A percentile compares a stretch with the other conserved stretches of the same genome.
Evolutionary conservation across 2,888 invertebrate species (phyloP).

Genomic region (Andrena haemorrhoa): DNA sequence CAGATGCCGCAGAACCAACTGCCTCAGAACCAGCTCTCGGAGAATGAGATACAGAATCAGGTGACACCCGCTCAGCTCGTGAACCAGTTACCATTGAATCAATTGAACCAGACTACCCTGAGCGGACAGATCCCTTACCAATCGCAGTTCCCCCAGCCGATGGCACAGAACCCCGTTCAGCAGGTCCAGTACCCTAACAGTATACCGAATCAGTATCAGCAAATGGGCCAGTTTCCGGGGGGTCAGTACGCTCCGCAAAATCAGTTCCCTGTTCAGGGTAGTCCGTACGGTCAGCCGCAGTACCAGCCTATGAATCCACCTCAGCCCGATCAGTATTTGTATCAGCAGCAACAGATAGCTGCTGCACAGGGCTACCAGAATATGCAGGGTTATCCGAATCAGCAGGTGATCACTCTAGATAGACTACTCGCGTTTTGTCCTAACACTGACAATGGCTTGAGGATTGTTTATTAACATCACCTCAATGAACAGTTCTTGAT

Average conservation of each 20-base stretch:
- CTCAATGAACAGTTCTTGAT: neutral
- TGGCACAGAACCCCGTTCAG: constrained; percentile 59
- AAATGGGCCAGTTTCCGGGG: constrained; percentile 58
- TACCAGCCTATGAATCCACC: constrained; percentile 66
- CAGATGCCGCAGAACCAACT: constrained; percentile 81
- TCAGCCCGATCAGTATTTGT: constrained; percentile 76
- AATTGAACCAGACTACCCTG: constrained; percentile 63
- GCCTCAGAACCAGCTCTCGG: constrained; percentile 68
- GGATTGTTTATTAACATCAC: neutral
- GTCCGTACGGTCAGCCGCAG: constrained; percentile 77
- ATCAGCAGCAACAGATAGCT: constrained; percentile 72
- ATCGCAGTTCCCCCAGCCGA: constrained; percentile 63
- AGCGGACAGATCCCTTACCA: constrained; percentile 70
- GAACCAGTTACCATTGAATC: constrained; percentile 85
- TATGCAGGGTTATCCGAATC: constrained; percentile 77
- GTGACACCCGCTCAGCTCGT: constrained; percentile 72
- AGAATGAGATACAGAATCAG: constrained; percentile 57
- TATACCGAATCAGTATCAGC: constrained; percentile 74
- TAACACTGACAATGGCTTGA: neutral
- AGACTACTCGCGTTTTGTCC: neutral
- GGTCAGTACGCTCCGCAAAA: constrained; percentile 70
- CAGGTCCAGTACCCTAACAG: constrained; percentile 70
- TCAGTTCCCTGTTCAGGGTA: constrained; percentile 68
- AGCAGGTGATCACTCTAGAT: constrained; percentile 74
- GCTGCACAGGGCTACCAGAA: constrained; percentile 77